Conservation (phyloP, 2,888 invertebrate genomes). For the Pharmacophagus antenor region DNA sequence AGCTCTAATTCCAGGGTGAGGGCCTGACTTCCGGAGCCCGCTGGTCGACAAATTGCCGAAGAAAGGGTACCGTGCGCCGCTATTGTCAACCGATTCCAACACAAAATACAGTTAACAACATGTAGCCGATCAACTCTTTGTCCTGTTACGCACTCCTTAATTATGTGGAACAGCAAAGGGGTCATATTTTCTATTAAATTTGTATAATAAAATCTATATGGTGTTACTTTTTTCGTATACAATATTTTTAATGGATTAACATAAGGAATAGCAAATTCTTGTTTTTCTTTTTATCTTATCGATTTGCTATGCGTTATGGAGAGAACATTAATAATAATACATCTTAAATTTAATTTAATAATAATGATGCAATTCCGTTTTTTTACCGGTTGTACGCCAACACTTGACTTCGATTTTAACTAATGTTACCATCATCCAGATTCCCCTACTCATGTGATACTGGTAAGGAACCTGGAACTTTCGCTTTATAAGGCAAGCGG, state of each 20-base stretch:
- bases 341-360: too few species aligned
- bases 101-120: slow-evolving; percentile 73
- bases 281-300: background rate
- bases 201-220: slow-evolving; percentile 57
- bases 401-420: too few species aligned
- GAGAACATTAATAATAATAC: too few species aligned
- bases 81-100: slow-evolving; percentile 78
- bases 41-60: slow-evolving; percentile 75
- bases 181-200: slow-evolving; percentile 80
- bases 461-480: too few species aligned
- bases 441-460: too few species aligned
- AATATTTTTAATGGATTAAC: background rate
- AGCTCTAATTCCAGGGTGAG: slow-evolving; percentile 69
- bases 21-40: slow-evolving; percentile 71
- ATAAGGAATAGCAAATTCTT: background rate
- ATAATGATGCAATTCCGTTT: too few species aligned
- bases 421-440: too few species aligned
- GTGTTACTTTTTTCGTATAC: slow-evolving; percentile 39
- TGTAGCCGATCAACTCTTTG: slow-evolving; percentile 75
- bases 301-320: too few species aligned
- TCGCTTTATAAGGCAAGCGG: too few species aligned
- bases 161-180: slow-evolving; percentile 78
- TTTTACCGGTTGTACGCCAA: too few species aligned
- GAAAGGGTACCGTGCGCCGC: slow-evolving; percentile 70
- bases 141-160: slow-evolving; percentile 73